Percentiles rank a stretch among this genome's conserved stretches.
Evolutionary conservation across 2,888 invertebrate species (phyloP).

Genomic region (Hirudinaria manillensis): DNA sequence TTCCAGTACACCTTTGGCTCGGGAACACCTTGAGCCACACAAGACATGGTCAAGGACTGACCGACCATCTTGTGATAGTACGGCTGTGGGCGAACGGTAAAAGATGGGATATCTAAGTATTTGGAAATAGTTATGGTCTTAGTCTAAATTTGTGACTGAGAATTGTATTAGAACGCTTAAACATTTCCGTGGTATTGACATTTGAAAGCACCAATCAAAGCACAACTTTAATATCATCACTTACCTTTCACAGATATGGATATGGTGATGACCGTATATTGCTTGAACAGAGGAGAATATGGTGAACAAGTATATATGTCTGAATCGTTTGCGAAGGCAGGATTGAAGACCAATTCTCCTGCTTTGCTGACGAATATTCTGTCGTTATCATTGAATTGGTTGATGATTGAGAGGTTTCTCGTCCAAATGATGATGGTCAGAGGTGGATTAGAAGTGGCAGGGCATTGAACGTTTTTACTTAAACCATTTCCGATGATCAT

Average conservation of each 20-base stretch:
- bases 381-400: neutral
- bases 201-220: too few relatives aligned
- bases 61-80: conserved; percentile 16
- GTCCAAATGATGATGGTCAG: conserved; percentile 15
- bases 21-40: conserved; percentile 3
- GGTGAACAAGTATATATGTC: conserved; percentile 12
- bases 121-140: too few relatives aligned
- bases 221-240: neutral
- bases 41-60: conserved; percentile 7
- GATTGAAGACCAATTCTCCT: conserved; percentile 20
- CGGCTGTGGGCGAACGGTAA: conserved; percentile 4
- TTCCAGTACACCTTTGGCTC: conserved; percentile 8
- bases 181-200: too few relatives aligned
- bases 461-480: conserved; percentile 3
- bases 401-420: conserved; percentile 15
- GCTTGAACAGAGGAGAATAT: neutral
- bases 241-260: neutral
- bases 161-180: too few relatives aligned
- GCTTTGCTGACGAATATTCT: conserved; percentile 6
- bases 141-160: too few relatives aligned
- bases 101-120: conserved; percentile 3
- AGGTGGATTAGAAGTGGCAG: neutral
- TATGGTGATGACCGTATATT: conserved; percentile 6
- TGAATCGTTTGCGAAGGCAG: neutral
- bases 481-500: conserved; percentile 8